A percentile compares a stretch with the other conserved stretches of the same genome.
These are phyloP conservation scores for Protobothrops mucrosquamatus DNA, from an alignment of 2,113 vertebrate genomes.

Conservation along the genomic window DNA sequence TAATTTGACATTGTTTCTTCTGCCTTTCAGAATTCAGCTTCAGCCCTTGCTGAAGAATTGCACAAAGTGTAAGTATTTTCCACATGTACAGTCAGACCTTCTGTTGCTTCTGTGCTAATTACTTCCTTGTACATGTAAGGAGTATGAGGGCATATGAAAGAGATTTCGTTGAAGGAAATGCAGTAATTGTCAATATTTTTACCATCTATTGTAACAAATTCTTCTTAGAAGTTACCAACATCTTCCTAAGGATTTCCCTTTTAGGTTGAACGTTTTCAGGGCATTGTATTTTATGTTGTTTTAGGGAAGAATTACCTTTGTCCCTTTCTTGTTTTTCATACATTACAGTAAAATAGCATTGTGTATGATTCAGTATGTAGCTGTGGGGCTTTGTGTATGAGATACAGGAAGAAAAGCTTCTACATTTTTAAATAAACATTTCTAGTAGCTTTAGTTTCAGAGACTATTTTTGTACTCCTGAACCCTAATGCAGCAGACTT, in stretches of 20 bases:
- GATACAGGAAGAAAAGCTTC: background rate
- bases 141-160: rapidly evolving
- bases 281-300: background rate
- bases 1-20: background rate
- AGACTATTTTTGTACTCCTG: background rate
- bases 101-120: background rate
- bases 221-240: background rate
- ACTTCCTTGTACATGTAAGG: background rate
- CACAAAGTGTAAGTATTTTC: conserved; percentile 91
- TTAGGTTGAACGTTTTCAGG: conserved; percentile 12
- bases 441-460: background rate
- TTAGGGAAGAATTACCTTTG: background rate
- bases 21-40: conserved; percentile 70
- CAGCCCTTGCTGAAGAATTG: conserved; percentile 91
- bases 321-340: background rate
- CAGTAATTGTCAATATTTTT: background rate
- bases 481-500: background rate
- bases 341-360: background rate
- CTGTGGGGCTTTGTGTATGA: background rate
- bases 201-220: background rate
- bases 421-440: background rate
- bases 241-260: conserved; percentile 30
- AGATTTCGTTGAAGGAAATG: conserved; percentile 14
- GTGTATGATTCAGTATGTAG: background rate
- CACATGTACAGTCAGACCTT: background rate